Percentiles rank a stretch among this genome's conserved stretches.
Conservation (phyloP, 37 sponge, comb jelly and placozoan genomes). For the Petrosia ficiformis region DNA sequence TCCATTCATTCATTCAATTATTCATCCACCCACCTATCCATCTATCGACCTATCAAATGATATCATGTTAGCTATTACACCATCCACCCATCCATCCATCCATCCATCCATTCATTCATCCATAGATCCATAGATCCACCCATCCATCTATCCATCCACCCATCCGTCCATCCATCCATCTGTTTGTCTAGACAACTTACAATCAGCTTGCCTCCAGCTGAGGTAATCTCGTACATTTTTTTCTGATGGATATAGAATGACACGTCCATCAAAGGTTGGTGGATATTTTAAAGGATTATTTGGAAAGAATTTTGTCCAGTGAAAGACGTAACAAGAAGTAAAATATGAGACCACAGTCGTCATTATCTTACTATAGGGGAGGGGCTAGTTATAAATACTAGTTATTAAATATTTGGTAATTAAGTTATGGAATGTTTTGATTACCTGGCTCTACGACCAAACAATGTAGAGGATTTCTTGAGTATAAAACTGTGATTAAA, state of each 20-base stretch:
- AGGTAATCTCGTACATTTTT: conserved; percentile 86
- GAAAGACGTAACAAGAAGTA: conserved; percentile 82
- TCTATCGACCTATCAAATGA: no score
- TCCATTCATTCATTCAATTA: no score
- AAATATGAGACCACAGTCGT: conserved; percentile 77
- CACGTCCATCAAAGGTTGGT: conserved; percentile 94
- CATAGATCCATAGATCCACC: no score
- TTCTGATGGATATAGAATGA: conserved; percentile 84
- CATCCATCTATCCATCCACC: no score
- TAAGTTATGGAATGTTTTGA: neutral
- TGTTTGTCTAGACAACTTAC: no score
- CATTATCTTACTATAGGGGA: conserved; percentile 77
- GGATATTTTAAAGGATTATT: conserved; percentile 73
- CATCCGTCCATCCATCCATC: no score
- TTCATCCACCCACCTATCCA: no score
- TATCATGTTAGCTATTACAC: no score
- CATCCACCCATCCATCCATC: no score
- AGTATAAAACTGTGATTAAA: conserved; percentile 71
- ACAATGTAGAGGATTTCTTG: conserved; percentile 69
- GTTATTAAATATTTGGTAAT: neutral
- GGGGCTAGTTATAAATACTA: neutral
- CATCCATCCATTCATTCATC: no score
- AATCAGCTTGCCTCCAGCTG: conserved; percentile 98
- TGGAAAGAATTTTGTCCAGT: conserved; percentile 80
- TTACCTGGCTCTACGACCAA: conserved; percentile 79